Percentiles rank a stretch among this genome's conserved stretches.
Conservation (phyloP, 92 coral and sea anemone genomes). For the Nematostella vectensis region DNA sequence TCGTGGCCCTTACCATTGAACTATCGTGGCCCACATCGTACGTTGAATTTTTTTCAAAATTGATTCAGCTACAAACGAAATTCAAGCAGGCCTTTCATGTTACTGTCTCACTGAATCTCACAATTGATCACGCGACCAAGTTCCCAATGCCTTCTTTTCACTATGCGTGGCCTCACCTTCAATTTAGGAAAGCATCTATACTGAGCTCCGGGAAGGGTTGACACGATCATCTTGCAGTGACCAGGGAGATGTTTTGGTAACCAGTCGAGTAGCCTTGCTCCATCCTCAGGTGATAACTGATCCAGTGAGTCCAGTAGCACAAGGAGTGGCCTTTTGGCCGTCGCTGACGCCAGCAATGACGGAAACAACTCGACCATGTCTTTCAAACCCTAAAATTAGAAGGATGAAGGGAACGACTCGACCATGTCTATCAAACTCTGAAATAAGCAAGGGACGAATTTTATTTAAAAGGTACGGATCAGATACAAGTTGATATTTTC, state of each 20-base stretch:
- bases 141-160: too few relatives aligned
- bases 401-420: conserved; percentile 33
- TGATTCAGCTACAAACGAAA: too few relatives aligned
- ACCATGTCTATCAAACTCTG: conserved; percentile 46
- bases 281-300: conserved; percentile 57
- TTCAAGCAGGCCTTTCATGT: too few relatives aligned
- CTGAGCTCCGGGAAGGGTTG: conserved; percentile 66
- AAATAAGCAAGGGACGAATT: not conserved
- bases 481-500: too few relatives aligned
- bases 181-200: conserved; percentile 60
- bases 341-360: conserved; percentile 41
- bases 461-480: too few relatives aligned
- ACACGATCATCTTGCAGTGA: conserved; percentile 62
- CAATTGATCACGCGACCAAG: too few relatives aligned
- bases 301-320: conserved; percentile 65
- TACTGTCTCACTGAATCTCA: too few relatives aligned
- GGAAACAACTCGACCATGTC: conserved; percentile 48
- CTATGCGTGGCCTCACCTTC: too few relatives aligned
- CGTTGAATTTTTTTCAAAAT: too few relatives aligned
- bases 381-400: conserved; percentile 34
- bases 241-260: conserved; percentile 62
- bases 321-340: conserved; percentile 44
- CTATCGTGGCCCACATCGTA: too few relatives aligned
- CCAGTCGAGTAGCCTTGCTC: conserved; percentile 65
- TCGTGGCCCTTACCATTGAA: too few relatives aligned